These are phyloP conservation scores for Parazoanthus swiftii DNA, from an alignment of 92 coral and sea anemone species.

Conservation along the genomic window DNA sequence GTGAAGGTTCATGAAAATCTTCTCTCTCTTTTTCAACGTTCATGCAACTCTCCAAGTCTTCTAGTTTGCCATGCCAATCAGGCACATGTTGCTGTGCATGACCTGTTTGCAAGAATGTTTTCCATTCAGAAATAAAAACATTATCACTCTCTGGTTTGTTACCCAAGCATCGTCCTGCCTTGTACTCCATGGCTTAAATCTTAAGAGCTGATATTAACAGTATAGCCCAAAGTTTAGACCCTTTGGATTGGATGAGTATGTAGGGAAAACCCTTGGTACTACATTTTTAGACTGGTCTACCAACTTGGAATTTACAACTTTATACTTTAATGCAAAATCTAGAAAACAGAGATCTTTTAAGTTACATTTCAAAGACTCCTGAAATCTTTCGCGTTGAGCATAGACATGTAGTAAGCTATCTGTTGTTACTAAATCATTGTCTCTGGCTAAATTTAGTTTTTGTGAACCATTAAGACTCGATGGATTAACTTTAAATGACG, in stretches of 20 bases:
- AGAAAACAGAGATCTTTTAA: conserved; percentile 56
- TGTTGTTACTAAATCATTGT: conserved; percentile 19
- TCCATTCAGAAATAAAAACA: conserved; percentile 42
- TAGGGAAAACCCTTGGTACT: conserved; percentile 55
- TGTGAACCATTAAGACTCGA: too few relatives aligned
- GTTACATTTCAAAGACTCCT: conserved; percentile 42
- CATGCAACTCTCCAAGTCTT: conserved; percentile 11
- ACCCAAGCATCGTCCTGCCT: conserved; percentile 55
- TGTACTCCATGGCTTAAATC: conserved; percentile 58
- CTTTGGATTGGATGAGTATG: conserved; percentile 54
- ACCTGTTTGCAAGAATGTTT: conserved; percentile 23
- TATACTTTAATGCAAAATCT: conserved; percentile 54
- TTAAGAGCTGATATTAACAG: conserved; percentile 49
- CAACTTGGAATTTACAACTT: conserved; percentile 28
- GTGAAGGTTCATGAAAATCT: too few relatives aligned
- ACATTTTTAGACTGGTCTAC: conserved; percentile 51
- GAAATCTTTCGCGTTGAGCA: conserved; percentile 55
- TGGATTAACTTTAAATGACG: too few relatives aligned
- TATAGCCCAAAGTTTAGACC: conserved; percentile 50
- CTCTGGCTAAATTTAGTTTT: too few relatives aligned
- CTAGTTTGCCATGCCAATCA: conserved; percentile 38
- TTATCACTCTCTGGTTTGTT: conserved; percentile 18
- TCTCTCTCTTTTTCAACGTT: too few relatives aligned
- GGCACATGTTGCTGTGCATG: conserved; percentile 44
- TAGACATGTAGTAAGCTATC: conserved; percentile 59